Percentiles rank a stretch among this genome's conserved stretches.
phyloP scores from a whole-genome alignment of 2,113 vertebrate species.

The Catharus fuscescens region DNA sequence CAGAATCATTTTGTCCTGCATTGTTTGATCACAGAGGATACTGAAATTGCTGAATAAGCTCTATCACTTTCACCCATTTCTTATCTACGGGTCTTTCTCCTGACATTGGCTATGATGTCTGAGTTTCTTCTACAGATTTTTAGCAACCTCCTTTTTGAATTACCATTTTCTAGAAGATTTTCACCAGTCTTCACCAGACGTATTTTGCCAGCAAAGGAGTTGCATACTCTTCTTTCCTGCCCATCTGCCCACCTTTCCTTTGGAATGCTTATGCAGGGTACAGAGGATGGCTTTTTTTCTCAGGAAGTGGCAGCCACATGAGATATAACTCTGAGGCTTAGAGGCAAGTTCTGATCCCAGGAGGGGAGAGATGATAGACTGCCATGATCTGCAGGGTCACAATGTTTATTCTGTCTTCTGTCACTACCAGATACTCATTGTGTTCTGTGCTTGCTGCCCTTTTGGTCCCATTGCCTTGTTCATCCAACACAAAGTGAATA shows the following conservation, averaged over 20 bases:
- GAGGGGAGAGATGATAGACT: not conserved
- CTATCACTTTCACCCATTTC: not conserved
- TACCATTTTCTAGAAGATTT: not conserved
- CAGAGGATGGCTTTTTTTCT: not conserved
- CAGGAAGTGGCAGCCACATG: not conserved
- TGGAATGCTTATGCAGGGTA: not conserved
- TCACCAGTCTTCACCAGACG: not conserved
- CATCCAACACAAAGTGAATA: not conserved
- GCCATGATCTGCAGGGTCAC: not conserved
- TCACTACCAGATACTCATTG: not conserved
- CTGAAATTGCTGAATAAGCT: not conserved
- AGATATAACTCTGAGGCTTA: not conserved
- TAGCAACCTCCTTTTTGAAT: not conserved
- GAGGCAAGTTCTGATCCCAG: not conserved
- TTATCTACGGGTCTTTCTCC: not conserved
- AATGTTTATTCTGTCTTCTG: not conserved
- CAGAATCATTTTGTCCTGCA: not conserved
- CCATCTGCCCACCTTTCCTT: not conserved
- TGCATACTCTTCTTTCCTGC: not conserved
- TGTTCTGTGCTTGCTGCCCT: not conserved
- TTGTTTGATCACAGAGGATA: not conserved
- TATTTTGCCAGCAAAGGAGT: not conserved
- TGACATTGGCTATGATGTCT: not conserved
- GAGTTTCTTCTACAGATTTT: not conserved
- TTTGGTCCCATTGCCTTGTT: not conserved